Percentiles rank a stretch among this genome's conserved stretches.
Conservation (phyloP, 2,888 invertebrate species). For the Lissonota sp. region DNA sequence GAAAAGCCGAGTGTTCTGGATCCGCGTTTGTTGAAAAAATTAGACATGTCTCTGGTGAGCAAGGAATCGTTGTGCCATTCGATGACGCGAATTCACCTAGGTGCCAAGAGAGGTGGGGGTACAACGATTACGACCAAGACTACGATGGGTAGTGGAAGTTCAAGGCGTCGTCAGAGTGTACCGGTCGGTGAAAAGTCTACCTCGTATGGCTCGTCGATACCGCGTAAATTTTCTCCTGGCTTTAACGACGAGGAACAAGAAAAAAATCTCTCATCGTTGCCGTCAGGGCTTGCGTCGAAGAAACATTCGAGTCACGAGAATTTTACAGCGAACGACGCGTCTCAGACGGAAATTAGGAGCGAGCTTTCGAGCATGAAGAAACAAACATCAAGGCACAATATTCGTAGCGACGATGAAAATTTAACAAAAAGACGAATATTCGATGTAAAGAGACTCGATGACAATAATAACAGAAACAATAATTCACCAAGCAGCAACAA, state of each 20-base stretch:
- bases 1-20: constrained; percentile 86
- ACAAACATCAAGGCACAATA: constrained; percentile 47
- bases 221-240: constrained; percentile 43
- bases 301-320: constrained; percentile 74
- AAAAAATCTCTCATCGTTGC: constrained; percentile 59
- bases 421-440: constrained; percentile 42
- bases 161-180: constrained; percentile 69
- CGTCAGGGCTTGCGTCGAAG: constrained; percentile 45
- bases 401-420: constrained; percentile 54
- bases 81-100: constrained; percentile 72
- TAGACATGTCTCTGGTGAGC: constrained; percentile 86
- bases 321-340: constrained; percentile 60
- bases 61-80: constrained; percentile 84
- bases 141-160: constrained; percentile 25
- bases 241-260: constrained; percentile 48
- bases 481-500: constrained; percentile 66
- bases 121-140: constrained; percentile 52
- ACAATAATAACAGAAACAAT: constrained; percentile 76
- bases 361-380: constrained; percentile 69
- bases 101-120: constrained; percentile 65
- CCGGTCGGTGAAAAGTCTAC: constrained; percentile 58
- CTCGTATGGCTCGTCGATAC: constrained; percentile 46
- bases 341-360: constrained; percentile 49
- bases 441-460: constrained; percentile 72
- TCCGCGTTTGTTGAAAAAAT: constrained; percentile 84